Conservation (phyloP, 2,113 vertebrate species). For the Pogona vitticeps region DNA sequence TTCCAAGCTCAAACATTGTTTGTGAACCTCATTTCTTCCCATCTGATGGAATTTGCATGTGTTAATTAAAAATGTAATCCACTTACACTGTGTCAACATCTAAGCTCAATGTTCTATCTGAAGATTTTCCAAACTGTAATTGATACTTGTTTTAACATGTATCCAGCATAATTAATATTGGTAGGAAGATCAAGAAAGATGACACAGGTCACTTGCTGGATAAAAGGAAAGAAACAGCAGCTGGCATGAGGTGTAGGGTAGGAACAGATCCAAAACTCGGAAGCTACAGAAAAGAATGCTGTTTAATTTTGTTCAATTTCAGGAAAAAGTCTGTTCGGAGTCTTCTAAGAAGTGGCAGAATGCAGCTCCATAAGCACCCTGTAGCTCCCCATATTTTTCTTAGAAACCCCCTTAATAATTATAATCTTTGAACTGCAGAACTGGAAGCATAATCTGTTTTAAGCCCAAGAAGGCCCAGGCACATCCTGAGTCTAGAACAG, state of each 20-base stretch:
- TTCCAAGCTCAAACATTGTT: not conserved
- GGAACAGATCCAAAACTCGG: not conserved
- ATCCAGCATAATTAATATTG: slow-evolving; percentile 10
- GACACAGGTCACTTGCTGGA: not conserved
- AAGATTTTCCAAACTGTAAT: slow-evolving; percentile 1
- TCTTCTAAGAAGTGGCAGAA: not conserved
- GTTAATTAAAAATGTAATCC: slow-evolving; percentile 23
- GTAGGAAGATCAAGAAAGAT: not conserved
- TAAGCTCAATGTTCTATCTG: not conserved
- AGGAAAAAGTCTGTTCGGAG: not conserved
- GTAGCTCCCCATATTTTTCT: too few species aligned
- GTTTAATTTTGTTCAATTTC: not conserved
- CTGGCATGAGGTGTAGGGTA: not conserved
- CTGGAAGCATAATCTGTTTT: too few species aligned
- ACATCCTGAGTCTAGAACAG: too few species aligned
- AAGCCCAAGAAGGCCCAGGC: too few species aligned
- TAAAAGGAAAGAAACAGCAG: not conserved
- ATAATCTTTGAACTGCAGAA: too few species aligned
- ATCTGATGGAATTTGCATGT: slow-evolving; percentile 8
- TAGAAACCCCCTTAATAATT: too few species aligned
- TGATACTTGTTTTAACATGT: slow-evolving; percentile 10
- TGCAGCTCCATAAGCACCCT: too few species aligned
- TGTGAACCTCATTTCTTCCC: slow-evolving; percentile 3
- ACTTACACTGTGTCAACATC: slow-evolving; percentile 2
- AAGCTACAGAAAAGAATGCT: not conserved